Evolutionary conservation across 2,888 invertebrate genomes (phyloP).

Genomic region (Pedicia rivosa): DNA sequence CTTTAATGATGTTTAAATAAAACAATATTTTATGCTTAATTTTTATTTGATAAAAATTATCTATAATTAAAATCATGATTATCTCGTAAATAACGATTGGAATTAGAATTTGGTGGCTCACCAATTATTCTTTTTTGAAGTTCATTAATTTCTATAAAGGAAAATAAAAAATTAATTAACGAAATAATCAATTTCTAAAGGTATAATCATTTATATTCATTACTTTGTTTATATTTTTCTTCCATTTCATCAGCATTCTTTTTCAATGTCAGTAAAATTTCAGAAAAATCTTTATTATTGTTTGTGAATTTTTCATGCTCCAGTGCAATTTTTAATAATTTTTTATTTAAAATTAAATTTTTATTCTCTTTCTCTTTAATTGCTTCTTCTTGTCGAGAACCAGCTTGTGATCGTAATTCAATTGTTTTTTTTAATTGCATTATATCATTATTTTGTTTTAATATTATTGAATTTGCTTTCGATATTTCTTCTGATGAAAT

Average conservation of each 20-base stretch:
- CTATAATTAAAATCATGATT: constrained; percentile 2
- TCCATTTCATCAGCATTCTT: constrained; percentile 22
- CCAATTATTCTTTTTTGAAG: constrained; percentile 8
- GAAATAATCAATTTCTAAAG: not conserved
- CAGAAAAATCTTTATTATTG: constrained; percentile 18
- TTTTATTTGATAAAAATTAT: constrained; percentile 13
- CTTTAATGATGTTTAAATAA: too few relatives aligned
- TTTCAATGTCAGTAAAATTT: constrained; percentile 23
- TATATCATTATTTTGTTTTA: constrained; percentile 24
- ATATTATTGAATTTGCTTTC: constrained; percentile 28
- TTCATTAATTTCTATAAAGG: constrained; percentile 16
- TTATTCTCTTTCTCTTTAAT: constrained; percentile 22
- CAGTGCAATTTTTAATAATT: constrained; percentile 16
- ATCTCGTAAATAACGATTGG: not conserved
- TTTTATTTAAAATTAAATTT: constrained; percentile 17
- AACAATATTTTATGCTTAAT: constrained; percentile 11
- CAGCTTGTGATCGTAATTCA: constrained; percentile 26
- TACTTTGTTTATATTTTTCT: constrained; percentile 25
- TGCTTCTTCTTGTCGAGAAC: constrained; percentile 24
- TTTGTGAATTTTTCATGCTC: constrained; percentile 19
- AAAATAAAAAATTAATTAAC: not conserved
- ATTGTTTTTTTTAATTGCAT: constrained; percentile 22
- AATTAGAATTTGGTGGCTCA: not conserved
- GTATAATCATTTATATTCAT: constrained; percentile 7
- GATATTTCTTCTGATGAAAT: constrained; percentile 29